Conservation (phyloP, 2,113 vertebrate species). For the Chionis minor region DNA sequence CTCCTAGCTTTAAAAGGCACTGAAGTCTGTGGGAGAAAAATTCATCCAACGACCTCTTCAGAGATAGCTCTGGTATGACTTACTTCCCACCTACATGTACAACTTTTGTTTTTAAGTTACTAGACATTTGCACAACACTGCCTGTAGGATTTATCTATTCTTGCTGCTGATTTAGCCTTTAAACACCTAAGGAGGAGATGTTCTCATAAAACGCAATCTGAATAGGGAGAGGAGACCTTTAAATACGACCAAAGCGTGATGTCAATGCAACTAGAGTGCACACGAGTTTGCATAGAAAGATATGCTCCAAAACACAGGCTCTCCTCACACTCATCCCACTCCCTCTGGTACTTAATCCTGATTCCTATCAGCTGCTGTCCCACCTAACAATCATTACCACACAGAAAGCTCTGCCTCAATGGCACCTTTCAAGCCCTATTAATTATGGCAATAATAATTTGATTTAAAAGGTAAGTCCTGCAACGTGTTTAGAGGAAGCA, state of each 20-base stretch:
- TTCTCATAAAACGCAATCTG: background rate
- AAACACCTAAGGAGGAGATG: background rate
- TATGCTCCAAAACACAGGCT: background rate
- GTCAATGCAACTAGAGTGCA: background rate
- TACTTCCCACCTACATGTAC: background rate
- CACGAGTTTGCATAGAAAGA: accelerated
- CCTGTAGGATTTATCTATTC: background rate
- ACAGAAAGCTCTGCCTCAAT: background rate
- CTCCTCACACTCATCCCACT: background rate
- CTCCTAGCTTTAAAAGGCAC: background rate
- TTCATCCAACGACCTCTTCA: background rate
- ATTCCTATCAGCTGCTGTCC: background rate
- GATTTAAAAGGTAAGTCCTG: background rate
- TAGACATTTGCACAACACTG: background rate
- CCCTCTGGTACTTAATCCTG: background rate
- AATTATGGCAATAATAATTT: background rate
- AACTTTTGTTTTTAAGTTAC: background rate
- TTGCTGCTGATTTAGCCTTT: background rate
- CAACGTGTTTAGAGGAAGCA: background rate
- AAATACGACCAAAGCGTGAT: background rate
- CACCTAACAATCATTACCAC: background rate
- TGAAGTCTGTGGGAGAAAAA: background rate
- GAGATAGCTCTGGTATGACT: background rate
- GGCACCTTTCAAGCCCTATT: constrained; percentile 9
- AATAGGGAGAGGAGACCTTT: background rate